phyloP scores from a whole-genome alignment of 2,797 vertebrate genomes.

The Buceros bicornis region DNA sequence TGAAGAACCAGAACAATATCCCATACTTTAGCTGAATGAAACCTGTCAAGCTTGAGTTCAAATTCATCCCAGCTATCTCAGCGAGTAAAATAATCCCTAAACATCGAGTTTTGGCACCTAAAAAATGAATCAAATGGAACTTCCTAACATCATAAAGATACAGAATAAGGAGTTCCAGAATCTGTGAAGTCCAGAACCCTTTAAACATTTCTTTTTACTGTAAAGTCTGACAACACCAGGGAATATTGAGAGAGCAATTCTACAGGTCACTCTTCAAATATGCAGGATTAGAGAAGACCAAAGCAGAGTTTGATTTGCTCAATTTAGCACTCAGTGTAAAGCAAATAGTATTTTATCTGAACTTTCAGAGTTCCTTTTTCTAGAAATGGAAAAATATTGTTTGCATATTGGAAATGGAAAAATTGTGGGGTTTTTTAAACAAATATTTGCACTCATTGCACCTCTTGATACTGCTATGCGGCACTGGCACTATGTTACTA shows the following conservation, averaged over 20 bases:
- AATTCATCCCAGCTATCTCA: not conserved
- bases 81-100: not conserved
- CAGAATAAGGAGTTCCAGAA: not conserved
- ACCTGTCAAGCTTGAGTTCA: not conserved
- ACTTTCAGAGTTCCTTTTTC: not conserved
- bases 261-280: not conserved
- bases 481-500: not conserved
- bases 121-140: not conserved
- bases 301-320: not conserved
- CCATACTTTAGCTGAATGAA: not conserved
- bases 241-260: not conserved
- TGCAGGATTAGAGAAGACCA: not conserved
- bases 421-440: not conserved
- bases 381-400: not conserved
- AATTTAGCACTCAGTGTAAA: not conserved
- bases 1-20: not conserved
- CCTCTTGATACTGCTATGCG: not conserved
- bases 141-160: not conserved
- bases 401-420: not conserved
- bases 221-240: not conserved
- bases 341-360: not conserved
- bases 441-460: accelerated
- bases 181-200: not conserved
- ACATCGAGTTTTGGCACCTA: not conserved
- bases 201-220: not conserved